phyloP scores from a whole-genome alignment of 2,113 vertebrate species.

The Empidonax alnorum region DNA sequence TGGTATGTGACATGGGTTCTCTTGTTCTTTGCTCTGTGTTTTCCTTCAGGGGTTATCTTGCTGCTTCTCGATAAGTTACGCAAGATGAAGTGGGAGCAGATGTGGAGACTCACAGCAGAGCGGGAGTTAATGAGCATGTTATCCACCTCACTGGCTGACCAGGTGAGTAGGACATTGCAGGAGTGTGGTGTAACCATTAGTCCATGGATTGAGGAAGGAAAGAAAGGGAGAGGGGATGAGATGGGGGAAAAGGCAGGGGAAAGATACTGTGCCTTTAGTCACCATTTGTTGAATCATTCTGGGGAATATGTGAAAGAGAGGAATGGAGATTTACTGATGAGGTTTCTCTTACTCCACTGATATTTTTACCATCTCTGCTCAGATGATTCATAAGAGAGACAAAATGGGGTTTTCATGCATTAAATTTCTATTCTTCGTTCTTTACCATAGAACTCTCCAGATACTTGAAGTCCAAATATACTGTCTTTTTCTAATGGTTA shows the following conservation, averaged over 20 bases:
- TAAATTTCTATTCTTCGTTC: not conserved
- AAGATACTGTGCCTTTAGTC: not conserved
- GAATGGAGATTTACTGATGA: not conserved
- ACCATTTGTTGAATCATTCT: not conserved
- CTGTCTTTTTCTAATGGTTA: slow-evolving; percentile 13
- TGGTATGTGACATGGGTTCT: not conserved
- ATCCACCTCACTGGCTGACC: slow-evolving; percentile 95
- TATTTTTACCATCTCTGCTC: not conserved
- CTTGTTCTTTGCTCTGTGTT: not conserved
- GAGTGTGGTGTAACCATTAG: not conserved
- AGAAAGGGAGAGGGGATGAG: not conserved
- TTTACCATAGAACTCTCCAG: not conserved
- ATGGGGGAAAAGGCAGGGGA: not conserved
- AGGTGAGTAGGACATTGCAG: slow-evolving; percentile 76
- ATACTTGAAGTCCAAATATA: not conserved
- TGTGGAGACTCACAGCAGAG: slow-evolving; percentile 97
- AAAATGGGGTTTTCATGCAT: not conserved
- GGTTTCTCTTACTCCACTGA: not conserved
- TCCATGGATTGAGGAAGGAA: not conserved
- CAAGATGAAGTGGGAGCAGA: slow-evolving; percentile 99
- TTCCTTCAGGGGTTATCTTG: slow-evolving; percentile 89
- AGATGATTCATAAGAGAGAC: not conserved
- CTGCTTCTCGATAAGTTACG: slow-evolving; percentile 92
- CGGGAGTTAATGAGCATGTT: slow-evolving; percentile 98
- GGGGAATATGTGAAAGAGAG: not conserved